Percentiles rank a stretch among this genome's conserved stretches.
Evolutionary conservation across 2,888 invertebrate genomes (phyloP).

Genomic region (Scaeva pyrastri): DNA sequence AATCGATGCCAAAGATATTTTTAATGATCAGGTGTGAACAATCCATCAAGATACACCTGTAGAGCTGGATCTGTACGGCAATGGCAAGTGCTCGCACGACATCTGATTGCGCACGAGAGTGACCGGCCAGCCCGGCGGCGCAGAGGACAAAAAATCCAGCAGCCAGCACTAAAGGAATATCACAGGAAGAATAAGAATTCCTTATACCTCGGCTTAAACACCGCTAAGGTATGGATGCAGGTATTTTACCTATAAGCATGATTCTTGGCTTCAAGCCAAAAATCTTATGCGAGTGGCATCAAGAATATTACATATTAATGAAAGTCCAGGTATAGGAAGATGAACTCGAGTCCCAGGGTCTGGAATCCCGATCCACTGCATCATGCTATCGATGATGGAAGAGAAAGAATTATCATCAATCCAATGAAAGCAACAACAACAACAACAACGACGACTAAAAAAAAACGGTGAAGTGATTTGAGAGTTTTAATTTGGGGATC

Average conservation of each 20-base stretch:
- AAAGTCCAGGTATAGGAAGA: constrained; percentile 54
- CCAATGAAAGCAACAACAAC: constrained; percentile 3
- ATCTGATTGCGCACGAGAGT: constrained; percentile 71
- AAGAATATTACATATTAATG: constrained; percentile 58
- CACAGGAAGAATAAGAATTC: constrained; percentile 27
- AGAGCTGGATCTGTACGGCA: constrained; percentile 47
- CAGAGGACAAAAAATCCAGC: background rate
- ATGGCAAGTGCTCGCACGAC: constrained; percentile 70
- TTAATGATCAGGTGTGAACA: constrained; percentile 76
- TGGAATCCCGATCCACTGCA: too few relatives aligned
- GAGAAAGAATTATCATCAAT: constrained; percentile 26
- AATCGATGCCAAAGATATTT: constrained; percentile 71
- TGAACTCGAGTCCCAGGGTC: background rate
- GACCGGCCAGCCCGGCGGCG: constrained; percentile 40
- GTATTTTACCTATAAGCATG: constrained; percentile 8
- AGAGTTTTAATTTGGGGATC: constrained; percentile 59
- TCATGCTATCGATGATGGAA: constrained; percentile 14
- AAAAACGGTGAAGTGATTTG: constrained; percentile 30
- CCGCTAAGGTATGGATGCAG: background rate
- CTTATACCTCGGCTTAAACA: background rate
- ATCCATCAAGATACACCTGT: constrained; percentile 76
- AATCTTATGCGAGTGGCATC: constrained; percentile 55
- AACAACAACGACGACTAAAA: too few relatives aligned
- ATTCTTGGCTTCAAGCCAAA: constrained; percentile 35
- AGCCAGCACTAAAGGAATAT: constrained; percentile 30